Evolutionary conservation across 2,797 vertebrate genomes (phyloP), one percentile per base, ranked within the genome.

Genomic region (Smutsia temminckii): DNA sequence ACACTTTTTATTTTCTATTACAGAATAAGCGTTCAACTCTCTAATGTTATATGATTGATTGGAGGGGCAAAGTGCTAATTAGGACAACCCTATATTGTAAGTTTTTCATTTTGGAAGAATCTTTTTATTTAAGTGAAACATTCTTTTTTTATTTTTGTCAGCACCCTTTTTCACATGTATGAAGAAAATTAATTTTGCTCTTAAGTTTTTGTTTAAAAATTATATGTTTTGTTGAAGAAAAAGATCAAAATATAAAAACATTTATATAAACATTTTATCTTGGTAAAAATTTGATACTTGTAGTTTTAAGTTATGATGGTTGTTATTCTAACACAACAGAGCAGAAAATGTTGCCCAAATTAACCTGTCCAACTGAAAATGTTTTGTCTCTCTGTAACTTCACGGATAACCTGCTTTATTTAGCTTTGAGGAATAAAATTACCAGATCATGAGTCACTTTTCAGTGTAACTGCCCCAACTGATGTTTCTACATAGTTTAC

Each of bases 301-400:
- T 94, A 91, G 49, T 92, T 91, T 86, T 80, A 34, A 64, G 53
- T 89, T 87, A 68, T 63, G 57, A 40, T 72, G 46, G 64, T 78
- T n/a, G 57, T 95, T 91, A 42, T 63, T 63, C 51, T 78, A 92
- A 79, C 68, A 63, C 0, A 78, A 2, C 53, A 63, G 71, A 85
- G 49, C 29, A 51, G 59, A 93, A 79, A 79, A 18, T 9, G 49
- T 89, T 61, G 66, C 53, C 77, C 42, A 94, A 29, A 88, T 95
- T 94, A 80, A 81, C 66, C 78, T 80, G 80, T 80, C 87, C 88
- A 66, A 34, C 80, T 77, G 68, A 89, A 95, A 95, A 64, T 74
- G 75, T 64, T 85, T 91, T 87, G 42, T 92, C 57, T 91, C 61
- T 91, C 37, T 25, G 8, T 93, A 69, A 91, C 75, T 79, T 84